Evolutionary conservation across 2,797 vertebrate species (phyloP).

Genomic region (Threskiornis aethiopicus): DNA sequence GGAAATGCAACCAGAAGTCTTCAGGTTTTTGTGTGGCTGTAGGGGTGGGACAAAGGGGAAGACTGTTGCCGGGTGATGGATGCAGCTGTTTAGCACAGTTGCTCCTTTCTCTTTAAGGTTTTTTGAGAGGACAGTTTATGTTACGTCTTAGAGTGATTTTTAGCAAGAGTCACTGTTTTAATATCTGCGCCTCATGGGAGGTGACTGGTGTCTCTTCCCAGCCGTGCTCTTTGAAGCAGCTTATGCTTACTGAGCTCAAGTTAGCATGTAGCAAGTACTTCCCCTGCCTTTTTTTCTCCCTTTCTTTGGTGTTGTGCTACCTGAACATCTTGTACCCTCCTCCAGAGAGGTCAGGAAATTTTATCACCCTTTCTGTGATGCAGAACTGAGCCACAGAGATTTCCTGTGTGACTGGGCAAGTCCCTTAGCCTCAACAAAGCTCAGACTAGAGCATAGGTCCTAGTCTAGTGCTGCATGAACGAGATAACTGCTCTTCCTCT

Average conservation of each 20-base stretch:
- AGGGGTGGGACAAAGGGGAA: not conserved
- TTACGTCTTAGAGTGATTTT: not conserved
- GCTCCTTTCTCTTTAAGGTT: not conserved
- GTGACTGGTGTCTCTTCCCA: not conserved
- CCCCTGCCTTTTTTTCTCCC: not conserved
- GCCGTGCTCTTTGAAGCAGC: not conserved
- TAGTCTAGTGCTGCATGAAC: not conserved
- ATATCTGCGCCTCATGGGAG: not conserved
- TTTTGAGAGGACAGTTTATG: not conserved
- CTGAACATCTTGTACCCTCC: not conserved
- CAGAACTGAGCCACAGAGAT: constrained; percentile 43
- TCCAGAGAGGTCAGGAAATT: constrained; percentile 40
- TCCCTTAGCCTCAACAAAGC: constrained; percentile 24
- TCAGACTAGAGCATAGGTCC: not conserved
- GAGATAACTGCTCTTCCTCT: not conserved
- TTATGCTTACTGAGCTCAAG: not conserved
- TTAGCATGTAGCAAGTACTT: not conserved
- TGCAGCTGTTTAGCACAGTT: not conserved
- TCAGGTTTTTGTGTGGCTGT: not conserved
- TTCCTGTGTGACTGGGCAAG: constrained; percentile 58
- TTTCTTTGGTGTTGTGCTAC: not conserved
- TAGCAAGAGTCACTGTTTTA: not conserved
- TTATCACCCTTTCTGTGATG: constrained; percentile 1
- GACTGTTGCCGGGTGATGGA: not conserved
- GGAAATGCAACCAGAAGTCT: not conserved